Evolutionary conservation across 2,113 vertebrate genomes (phyloP), one percentile per base, ranked within the genome.

Genomic region (Corapipo altera): DNA sequence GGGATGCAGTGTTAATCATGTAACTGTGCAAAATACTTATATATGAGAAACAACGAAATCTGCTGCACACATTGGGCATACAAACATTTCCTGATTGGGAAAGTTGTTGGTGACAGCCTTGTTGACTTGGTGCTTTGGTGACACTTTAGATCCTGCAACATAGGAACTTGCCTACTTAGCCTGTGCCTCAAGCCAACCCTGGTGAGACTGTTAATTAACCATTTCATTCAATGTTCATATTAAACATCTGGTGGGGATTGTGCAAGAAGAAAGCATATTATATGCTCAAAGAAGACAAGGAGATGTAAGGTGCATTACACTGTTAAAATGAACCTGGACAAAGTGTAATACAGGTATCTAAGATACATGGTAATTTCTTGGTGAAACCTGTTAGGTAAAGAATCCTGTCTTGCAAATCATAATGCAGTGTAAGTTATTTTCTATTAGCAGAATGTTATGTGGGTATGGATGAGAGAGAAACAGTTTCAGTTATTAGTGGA

Each of bases 141-240:
- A 46, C 44, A 22, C 39, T 83, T 80, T 32, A 76, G 58, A 77
- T 81, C 24, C 75, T 77, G 19, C 88, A 51, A 12, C 62, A 59
- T 71, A 86, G 59, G 79, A 88, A 90, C 90, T 88, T 96, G 95
- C 95, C 92, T 95, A 90, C 30, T 88, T 94, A 91, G 85, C 93
- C 90, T 86, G 82, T 94, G 88, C 95, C 90, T 93, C 82, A 90
- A 71, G 93, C 85, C 95, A 94, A 4, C 88, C 78, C 95, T 95
- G 64, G 20, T 94, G 79, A 94, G 39, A 64, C 46, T 83, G 8
- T 73, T 83, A 49, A 96, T 91, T 83, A 93, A 94, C 85, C 30
- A 20, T 71, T 85, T 80, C 5, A 37, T 88, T 90, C 39, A 27
- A 1, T 91, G 43, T 73, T 90, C 66, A 6, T 58, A 37, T 88